Base-by-base conservation (phyloP, 2,888 invertebrate genomes). In the Balanococcus diminutus region DNA sequence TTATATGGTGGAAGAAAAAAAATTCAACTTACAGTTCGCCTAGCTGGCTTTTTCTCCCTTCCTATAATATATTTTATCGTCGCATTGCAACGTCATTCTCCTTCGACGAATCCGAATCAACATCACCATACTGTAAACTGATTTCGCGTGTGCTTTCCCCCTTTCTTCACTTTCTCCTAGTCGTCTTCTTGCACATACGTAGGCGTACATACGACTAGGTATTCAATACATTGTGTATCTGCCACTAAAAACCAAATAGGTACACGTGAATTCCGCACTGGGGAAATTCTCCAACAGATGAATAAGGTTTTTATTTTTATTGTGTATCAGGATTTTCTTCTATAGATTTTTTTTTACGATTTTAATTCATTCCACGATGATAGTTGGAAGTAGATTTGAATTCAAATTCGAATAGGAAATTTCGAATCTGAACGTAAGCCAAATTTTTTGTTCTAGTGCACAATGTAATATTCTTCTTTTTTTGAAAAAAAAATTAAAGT, bases 21-120 rank as follows among this genome's bases (percentile, higher is more conserved):
- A 67, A 11, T 28, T 67, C 61, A 25, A 67, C 61, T 67, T 67
- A 67, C 61, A 67, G 61, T 67, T 67, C 11, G 61, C 61, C 61
- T 67, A 67, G 5, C 9, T 67, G 28, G 5, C 9, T 67, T 1
- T 67, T 67, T 4, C n/a, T 25, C 8, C 56, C 22, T 11, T 67
- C 42, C 42, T n/a, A n/a, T n/a, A n/a, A 42, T 42, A 0, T 42
- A 42, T 16, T 42, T 42, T 42, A 42, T 42, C 42, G 42, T n/a
- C 14, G 42, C 14, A 51, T 5, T 42, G 42, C 42, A 51, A 5
- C 9, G 4, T 51, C 36, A 8, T 36, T n/a, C 51, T 42, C 14
- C 14, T n/a, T 51, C 51, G 51, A 19, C 19, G 19, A 51, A 51
- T 19, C 51, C 51, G 8, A 51, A 51, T 51, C 51, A 51, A 51